These are phyloP conservation scores for Cyanoderma ruficeps DNA, from an alignment of 2,113 vertebrate species.

Conservation along the genomic window DNA sequence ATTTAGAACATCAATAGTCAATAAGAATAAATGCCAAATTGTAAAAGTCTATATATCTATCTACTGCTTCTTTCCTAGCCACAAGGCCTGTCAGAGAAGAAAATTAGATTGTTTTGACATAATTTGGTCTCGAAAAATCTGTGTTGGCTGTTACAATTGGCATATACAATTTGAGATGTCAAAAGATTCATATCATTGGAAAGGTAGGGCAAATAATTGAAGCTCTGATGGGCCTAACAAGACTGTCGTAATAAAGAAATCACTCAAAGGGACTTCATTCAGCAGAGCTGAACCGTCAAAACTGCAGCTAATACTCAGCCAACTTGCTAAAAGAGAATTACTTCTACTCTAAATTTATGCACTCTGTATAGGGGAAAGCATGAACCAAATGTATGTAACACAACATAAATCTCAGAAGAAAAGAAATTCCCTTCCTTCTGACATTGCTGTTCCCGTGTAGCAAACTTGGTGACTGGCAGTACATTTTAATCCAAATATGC, in stretches of 20 bases:
- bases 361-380: not conserved
- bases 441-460: conserved; percentile 31
- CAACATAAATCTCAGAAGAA: not conserved
- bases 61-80: conserved; percentile 20
- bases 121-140: conserved; percentile 47
- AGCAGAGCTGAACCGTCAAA: not conserved
- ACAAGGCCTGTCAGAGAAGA: conserved; percentile 38
- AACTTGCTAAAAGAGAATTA: conserved; percentile 24
- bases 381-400: conserved; percentile 20
- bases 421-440: conserved; percentile 50
- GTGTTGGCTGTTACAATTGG: conserved; percentile 36
- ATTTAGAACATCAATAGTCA: conserved; percentile 31
- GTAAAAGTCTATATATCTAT: conserved; percentile 1
- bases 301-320: not conserved
- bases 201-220: conserved; percentile 59
- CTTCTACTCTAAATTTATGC: not conserved
- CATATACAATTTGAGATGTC: conserved; percentile 64
- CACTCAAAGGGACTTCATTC: conserved; percentile 8
- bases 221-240: conserved; percentile 41
- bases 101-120: conserved; percentile 63
- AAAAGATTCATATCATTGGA: conserved; percentile 63
- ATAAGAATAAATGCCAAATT: conserved; percentile 23
- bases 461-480: conserved; percentile 68
- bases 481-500: conserved; percentile 78
- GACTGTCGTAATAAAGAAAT: conserved; percentile 43